Conservation (phyloP, 2,888 invertebrate genomes). For the Trachelus stipa region DNA sequence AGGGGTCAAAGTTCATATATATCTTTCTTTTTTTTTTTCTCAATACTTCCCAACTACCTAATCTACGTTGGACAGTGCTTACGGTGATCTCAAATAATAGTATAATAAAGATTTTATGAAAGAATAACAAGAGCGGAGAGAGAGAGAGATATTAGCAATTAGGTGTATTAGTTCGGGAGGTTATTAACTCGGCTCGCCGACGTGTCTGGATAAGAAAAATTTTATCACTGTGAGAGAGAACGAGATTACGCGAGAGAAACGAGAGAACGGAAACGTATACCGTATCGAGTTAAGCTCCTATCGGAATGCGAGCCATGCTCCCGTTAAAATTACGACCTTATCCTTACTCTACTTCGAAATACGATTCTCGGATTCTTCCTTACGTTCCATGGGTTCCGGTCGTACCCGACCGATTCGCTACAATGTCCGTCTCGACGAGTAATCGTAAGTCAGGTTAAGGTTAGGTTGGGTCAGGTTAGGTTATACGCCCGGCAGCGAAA, state of each 20-base stretch:
- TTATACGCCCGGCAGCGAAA: neutral
- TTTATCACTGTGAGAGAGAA: conserved; percentile 37
- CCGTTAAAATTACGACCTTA: conserved; percentile 51
- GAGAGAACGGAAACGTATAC: conserved; percentile 9
- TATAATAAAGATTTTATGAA: conserved; percentile 59
- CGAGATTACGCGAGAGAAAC: neutral
- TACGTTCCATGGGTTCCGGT: neutral
- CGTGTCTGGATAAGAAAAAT: conserved; percentile 29
- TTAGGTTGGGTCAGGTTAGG: neutral
- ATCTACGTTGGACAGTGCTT: neutral
- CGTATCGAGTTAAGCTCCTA: conserved; percentile 29
- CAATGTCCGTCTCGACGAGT: conserved; percentile 7
- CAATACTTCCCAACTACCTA: neutral
- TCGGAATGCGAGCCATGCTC: conserved; percentile 40
- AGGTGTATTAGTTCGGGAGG: conserved; percentile 54
- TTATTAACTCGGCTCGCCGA: conserved; percentile 48
- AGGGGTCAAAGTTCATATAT: neutral
- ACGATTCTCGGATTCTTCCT: conserved; percentile 4
- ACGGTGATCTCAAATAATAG: conserved; percentile 30
- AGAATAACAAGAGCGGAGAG: conserved; percentile 18
- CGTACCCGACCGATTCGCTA: conserved; percentile 7
- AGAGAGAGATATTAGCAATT: conserved; percentile 43
- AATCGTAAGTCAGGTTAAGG: neutral
- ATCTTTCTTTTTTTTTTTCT: neutral
- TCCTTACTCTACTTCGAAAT: conserved; percentile 28